Conservation (phyloP, 2,797 vertebrate species). For the Darevskia mixta region DNA sequence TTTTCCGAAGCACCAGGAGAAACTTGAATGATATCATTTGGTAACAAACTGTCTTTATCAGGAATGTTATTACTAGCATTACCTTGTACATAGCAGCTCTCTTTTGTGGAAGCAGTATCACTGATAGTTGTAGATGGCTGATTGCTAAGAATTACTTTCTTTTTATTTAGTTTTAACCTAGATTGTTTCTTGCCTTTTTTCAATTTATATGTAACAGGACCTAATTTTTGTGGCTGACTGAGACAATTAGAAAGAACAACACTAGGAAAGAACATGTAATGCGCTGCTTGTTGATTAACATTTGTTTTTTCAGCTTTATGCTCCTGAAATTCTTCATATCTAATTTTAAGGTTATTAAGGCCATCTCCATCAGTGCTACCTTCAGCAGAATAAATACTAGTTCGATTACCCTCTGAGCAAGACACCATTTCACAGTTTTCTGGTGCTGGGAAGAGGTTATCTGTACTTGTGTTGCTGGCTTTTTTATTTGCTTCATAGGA, state of each 20-base stretch:
- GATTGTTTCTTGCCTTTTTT: slow-evolving; percentile 87
- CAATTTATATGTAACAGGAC: slow-evolving; percentile 82
- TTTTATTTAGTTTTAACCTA: slow-evolving; percentile 90
- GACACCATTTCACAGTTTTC: slow-evolving; percentile 80
- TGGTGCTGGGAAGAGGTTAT: slow-evolving; percentile 77
- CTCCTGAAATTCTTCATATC: slow-evolving; percentile 97
- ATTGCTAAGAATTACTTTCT: slow-evolving; percentile 77
- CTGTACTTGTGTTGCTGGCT: slow-evolving; percentile 72
- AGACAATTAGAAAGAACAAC: slow-evolving; percentile 99
- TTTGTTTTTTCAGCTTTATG: slow-evolving; percentile 93
- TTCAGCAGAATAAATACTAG: slow-evolving; percentile 78
- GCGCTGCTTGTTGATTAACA: slow-evolving; percentile 94
- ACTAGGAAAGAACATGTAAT: slow-evolving; percentile 99
- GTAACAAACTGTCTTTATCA: slow-evolving; percentile 75
- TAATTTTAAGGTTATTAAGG: slow-evolving; percentile 94
- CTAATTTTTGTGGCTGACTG: slow-evolving; percentile 86
- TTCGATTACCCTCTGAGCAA: slow-evolving; percentile 78
- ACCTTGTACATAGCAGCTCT: slow-evolving; percentile 77
- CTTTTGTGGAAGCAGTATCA: slow-evolving; percentile 74
- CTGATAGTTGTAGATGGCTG: slow-evolving; percentile 71
- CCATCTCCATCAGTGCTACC: slow-evolving; percentile 86
- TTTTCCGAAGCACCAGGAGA: slow-evolving; percentile 81
- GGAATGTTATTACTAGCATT: slow-evolving; percentile 75
- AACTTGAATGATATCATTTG: slow-evolving; percentile 77
- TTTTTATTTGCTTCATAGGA: slow-evolving; percentile 80